A percentile compares a stretch with the other conserved stretches of the same genome.
Conservation (phyloP, 2,888 invertebrate genomes). For the Himalopsyche anomala region DNA sequence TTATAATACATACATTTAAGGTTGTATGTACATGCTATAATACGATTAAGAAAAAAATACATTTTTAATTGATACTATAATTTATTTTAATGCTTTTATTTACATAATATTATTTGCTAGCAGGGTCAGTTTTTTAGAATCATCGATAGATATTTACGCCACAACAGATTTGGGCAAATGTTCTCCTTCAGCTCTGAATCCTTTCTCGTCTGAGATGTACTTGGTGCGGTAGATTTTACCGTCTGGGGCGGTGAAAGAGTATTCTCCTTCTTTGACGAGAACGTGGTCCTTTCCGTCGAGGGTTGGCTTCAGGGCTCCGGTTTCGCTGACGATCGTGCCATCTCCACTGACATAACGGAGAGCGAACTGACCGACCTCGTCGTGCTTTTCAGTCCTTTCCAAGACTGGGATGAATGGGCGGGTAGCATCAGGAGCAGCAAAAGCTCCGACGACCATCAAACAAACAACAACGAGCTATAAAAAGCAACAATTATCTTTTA, state of each 20-base stretch:
- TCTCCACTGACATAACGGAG: constrained; percentile 62
- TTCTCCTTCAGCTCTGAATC: constrained; percentile 62
- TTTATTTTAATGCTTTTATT: neutral
- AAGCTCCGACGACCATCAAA: constrained; percentile 50
- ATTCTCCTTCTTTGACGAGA: constrained; percentile 63
- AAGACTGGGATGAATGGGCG: constrained; percentile 58
- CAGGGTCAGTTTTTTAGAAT: neutral
- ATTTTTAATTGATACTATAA: neutral
- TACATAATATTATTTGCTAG: neutral
- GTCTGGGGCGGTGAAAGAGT: constrained; percentile 59
- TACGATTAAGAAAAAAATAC: too few species aligned
- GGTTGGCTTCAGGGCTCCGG: constrained; percentile 62
- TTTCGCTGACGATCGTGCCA: constrained; percentile 58
- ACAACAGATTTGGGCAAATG: constrained; percentile 56
- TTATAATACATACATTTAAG: too few species aligned
- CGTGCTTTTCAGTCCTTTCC: constrained; percentile 61
- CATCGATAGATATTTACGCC: neutral
- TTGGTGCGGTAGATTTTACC: constrained; percentile 60
- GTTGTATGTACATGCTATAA: too few species aligned
- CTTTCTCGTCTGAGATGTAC: constrained; percentile 61
- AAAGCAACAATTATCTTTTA: neutral
- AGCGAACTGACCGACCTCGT: constrained; percentile 62
- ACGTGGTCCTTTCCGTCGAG: constrained; percentile 62
- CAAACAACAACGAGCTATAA: constrained; percentile 48
- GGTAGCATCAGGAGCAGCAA: constrained; percentile 58